Conservation (phyloP, 2,113 vertebrate species). For the Grammomys dolichurus region DNA sequence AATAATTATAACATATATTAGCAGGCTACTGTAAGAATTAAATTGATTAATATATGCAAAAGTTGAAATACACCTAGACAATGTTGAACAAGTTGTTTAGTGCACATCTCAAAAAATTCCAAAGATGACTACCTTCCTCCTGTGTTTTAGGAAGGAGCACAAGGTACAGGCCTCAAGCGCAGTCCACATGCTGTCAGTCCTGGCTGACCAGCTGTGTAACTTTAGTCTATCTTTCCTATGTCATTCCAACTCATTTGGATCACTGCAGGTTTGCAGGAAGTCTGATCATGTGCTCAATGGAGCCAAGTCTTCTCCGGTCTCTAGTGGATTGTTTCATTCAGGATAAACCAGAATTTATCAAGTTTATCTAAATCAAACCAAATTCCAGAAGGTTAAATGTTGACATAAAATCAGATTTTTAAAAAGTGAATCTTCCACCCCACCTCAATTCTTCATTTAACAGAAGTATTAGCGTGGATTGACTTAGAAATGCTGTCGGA, state of each 20-base stretch:
- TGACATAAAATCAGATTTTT: constrained; percentile 12
- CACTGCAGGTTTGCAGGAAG: constrained; percentile 30
- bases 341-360: constrained; percentile 60
- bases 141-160: too few species aligned
- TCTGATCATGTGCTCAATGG: background rate
- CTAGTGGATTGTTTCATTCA: constrained; percentile 43
- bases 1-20: background rate
- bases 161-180: constrained; percentile 50
- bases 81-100: background rate
- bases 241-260: constrained; percentile 51
- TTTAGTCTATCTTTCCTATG: constrained; percentile 41
- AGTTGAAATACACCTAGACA: background rate
- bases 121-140: constrained; percentile 72
- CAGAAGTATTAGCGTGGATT: constrained; percentile 52
- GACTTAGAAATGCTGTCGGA: background rate
- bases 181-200: constrained; percentile 75
- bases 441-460: constrained; percentile 52
- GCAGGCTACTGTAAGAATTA: background rate
- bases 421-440: background rate
- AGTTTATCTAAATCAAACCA: constrained; percentile 76
- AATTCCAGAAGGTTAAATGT: constrained; percentile 76
- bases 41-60: background rate
- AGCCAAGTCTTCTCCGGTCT: background rate
- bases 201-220: constrained; percentile 69
- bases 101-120: constrained; percentile 71